phyloP scores from a whole-genome alignment of 2,797 vertebrate genomes.

The Astyanax mexicanus region DNA sequence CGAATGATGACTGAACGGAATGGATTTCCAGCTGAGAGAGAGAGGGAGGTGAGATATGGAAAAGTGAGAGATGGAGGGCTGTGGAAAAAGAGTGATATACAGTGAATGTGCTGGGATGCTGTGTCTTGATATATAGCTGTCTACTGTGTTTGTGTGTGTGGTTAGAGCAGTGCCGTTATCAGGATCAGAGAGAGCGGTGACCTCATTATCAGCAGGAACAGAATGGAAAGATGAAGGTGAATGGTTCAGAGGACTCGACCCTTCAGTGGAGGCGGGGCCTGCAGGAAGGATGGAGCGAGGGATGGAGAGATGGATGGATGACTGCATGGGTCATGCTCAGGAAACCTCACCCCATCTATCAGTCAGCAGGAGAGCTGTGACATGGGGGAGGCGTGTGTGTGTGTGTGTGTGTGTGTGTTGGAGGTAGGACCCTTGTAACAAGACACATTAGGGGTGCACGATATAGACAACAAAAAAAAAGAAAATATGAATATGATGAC shows the following conservation, averaged over 20 bases:
- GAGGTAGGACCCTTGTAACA: slow-evolving; percentile 18
- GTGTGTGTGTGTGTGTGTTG: slow-evolving; percentile 16
- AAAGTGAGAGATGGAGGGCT: neutral
- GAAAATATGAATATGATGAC: neutral
- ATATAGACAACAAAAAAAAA: too few relatives aligned
- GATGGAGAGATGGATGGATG: slow-evolving; percentile 18
- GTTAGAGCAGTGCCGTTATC: slow-evolving; percentile 35
- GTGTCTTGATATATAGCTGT: neutral
- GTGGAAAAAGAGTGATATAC: neutral
- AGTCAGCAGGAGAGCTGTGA: slow-evolving; percentile 7
- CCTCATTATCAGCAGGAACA: slow-evolving; percentile 43
- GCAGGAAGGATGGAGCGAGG: slow-evolving; percentile 16
- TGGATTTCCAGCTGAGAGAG: slow-evolving; percentile 7
- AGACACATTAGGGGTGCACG: slow-evolving; percentile 16
- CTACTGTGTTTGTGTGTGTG: slow-evolving; percentile 18
- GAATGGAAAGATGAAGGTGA: slow-evolving; percentile 31
- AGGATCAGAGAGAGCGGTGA: slow-evolving; percentile 35
- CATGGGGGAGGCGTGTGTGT: neutral
- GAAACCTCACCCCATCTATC: slow-evolving; percentile 50
- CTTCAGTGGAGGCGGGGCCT: slow-evolving; percentile 27
- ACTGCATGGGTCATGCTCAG: slow-evolving; percentile 16
- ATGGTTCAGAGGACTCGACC: slow-evolving; percentile 36
- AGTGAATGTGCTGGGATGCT: neutral
- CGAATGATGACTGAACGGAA: neutral
- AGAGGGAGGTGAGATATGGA: neutral